These are phyloP conservation scores for Acipenser transmontanus DNA, from an alignment of 2,797 vertebrate genomes.

Conservation along the genomic window DNA sequence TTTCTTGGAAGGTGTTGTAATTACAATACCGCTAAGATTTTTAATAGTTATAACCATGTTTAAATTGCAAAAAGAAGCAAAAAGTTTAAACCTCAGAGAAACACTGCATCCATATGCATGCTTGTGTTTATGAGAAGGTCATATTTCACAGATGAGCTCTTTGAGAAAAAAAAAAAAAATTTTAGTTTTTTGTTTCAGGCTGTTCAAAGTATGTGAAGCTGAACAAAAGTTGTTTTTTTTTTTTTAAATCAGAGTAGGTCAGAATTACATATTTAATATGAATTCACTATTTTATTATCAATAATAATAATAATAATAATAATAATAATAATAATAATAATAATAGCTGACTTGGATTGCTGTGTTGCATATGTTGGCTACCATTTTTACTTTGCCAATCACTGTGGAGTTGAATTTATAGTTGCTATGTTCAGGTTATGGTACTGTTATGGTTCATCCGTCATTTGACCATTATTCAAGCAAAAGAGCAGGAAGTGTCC, in stretches of 20 bases:
- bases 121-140: slow-evolving; percentile 3
- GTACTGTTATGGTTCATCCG: no score
- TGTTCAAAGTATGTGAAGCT: slow-evolving; percentile 1
- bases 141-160: background rate
- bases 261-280: background rate
- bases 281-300: background rate
- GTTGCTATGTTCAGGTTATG: no score
- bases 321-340: background rate
- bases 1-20: no score
- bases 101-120: slow-evolving; percentile 9
- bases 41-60: no score
- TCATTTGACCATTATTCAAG: no score
- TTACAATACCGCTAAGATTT: no score
- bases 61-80: slow-evolving; percentile 1
- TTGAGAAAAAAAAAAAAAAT: background rate
- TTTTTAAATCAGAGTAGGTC: background rate
- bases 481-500: no score
- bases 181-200: slow-evolving; percentile 1
- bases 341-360: background rate
- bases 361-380: no score
- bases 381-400: no score
- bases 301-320: background rate
- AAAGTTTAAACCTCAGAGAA: background rate
- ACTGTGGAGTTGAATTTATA: no score
- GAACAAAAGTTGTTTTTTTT: background rate